Conservation (phyloP, 2,888 invertebrate genomes). For the Tuberolachnus salignus region DNA sequence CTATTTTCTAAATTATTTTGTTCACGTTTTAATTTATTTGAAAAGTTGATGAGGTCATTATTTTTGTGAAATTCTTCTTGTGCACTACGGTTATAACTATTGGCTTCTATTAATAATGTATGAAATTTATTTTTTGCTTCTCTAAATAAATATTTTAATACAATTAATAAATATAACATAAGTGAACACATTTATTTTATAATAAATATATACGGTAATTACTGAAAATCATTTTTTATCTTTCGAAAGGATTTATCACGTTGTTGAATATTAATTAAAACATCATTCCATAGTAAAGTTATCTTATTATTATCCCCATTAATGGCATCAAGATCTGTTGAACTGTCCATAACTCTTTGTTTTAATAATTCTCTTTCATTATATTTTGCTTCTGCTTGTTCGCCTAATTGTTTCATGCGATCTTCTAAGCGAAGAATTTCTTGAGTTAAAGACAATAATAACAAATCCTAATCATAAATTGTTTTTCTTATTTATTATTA, state of each 20-base stretch:
- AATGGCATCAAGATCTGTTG: slow-evolving; percentile 74
- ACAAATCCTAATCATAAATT: slow-evolving; percentile 65
- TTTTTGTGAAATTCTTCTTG: slow-evolving; percentile 72
- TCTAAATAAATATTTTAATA: slow-evolving; percentile 63
- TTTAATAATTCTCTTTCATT: slow-evolving; percentile 68
- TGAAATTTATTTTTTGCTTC: slow-evolving; percentile 68
- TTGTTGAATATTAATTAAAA: slow-evolving; percentile 73
- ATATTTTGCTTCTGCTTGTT: slow-evolving; percentile 72
- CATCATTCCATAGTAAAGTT: slow-evolving; percentile 76
- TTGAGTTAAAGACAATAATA: slow-evolving; percentile 72
- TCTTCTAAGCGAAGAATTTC: slow-evolving; percentile 75
- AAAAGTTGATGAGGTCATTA: slow-evolving; percentile 69
- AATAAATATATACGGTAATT: slow-evolving; percentile 61
- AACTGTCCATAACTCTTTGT: slow-evolving; percentile 71
- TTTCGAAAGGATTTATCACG: slow-evolving; percentile 72
- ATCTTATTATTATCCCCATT: slow-evolving; percentile 74
- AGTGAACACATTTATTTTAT: slow-evolving; percentile 39
- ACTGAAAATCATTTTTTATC: slow-evolving; percentile 69
- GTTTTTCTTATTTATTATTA: too few species aligned
- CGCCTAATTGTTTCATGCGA: slow-evolving; percentile 69
- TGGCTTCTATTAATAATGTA: slow-evolving; percentile 68
- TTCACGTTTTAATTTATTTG: slow-evolving; percentile 68
- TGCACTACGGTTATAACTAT: slow-evolving; percentile 71
- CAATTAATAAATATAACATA: not conserved
- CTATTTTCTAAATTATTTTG: slow-evolving; percentile 64